These are phyloP conservation scores for Drepanosiphum platanoidis DNA, from an alignment of 2,888 invertebrate genomes.

Conservation along the genomic window DNA sequence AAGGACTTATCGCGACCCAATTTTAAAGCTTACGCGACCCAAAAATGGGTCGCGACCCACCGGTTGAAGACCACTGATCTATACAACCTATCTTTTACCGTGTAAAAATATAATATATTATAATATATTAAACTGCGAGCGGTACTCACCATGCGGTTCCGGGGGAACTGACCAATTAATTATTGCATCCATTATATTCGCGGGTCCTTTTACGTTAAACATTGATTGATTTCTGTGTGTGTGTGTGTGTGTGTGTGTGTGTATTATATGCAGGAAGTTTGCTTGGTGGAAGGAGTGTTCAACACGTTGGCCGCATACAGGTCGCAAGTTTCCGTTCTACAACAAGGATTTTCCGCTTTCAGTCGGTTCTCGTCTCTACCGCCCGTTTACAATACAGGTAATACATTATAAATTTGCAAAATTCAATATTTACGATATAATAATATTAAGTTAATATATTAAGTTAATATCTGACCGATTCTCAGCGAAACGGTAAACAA, in stretches of 20 bases:
- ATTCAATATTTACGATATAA: no score
- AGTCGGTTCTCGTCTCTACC: constrained; percentile 56
- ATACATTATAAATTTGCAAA: no score
- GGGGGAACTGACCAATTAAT: constrained; percentile 15
- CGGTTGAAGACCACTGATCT: background rate
- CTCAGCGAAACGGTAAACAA: no score
- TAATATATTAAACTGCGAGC: background rate
- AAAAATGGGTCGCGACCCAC: no score
- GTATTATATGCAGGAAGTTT: constrained; percentile 55
- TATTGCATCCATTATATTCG: background rate
- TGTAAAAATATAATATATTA: background rate
- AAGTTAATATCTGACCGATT: no score
- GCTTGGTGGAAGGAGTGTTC: constrained; percentile 59
- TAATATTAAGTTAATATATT: no score
- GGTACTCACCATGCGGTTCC: background rate
- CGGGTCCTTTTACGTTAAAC: constrained; percentile 1
- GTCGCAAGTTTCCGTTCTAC: constrained; percentile 60
- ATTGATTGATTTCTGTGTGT: constrained; percentile 36
- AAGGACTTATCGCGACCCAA: no score
- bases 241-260: constrained; percentile 36
- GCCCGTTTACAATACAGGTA: constrained; percentile 57
- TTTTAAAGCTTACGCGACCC: no score
- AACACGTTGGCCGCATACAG: constrained; percentile 59
- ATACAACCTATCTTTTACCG: background rate
- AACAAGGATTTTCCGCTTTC: constrained; percentile 60